Conservation (phyloP, 2,797 vertebrate genomes). For the Eutrigla gurnardus region DNA sequence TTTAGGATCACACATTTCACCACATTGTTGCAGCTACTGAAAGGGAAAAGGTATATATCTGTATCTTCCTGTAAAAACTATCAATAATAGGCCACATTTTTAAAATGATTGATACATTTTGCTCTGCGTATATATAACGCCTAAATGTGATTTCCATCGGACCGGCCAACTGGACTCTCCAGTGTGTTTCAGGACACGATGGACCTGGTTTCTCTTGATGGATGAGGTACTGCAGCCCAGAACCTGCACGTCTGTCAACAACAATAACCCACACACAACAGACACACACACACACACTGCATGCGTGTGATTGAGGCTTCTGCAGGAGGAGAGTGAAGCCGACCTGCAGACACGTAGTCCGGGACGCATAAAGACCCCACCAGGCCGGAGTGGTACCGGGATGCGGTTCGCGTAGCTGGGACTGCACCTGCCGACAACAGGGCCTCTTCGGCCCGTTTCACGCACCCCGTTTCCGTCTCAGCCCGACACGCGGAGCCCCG, state of each 20-base stretch:
- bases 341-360: neutral
- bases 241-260: constrained; percentile 28
- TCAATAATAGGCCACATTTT: no score
- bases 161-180: no score
- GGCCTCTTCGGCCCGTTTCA: constrained; percentile 48
- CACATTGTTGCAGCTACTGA: no score
- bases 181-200: neutral
- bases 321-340: constrained; percentile 6
- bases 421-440: constrained; percentile 53
- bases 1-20: no score
- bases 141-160: no score
- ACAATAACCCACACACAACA: neutral
- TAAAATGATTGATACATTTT: no score
- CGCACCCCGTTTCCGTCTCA: constrained; percentile 6
- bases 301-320: neutral
- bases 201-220: neutral
- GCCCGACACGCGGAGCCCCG: constrained; percentile 20
- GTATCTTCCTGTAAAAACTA: no score
- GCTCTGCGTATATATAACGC: no score
- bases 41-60: no score
- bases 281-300: neutral
- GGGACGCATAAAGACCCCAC: no score
- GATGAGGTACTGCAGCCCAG: constrained; percentile 6
- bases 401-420: neutral
- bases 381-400: neutral